Conservation (phyloP, 1,140 invertebrate species). For the Nasonia giraulti region DNA sequence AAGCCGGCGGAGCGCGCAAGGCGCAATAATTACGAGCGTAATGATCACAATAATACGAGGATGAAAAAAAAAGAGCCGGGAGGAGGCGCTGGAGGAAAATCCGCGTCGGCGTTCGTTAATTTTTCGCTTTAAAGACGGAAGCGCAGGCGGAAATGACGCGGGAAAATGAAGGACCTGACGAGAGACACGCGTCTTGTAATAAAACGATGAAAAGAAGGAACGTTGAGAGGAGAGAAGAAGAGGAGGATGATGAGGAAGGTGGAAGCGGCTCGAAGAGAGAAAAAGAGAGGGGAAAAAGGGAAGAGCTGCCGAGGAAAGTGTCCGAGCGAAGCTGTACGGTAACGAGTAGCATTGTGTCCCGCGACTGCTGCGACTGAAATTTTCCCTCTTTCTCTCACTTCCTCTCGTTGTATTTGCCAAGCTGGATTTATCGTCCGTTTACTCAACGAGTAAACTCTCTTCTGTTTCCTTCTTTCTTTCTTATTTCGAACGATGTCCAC, state of each 20-base stretch:
- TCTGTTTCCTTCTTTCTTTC: conserved; percentile 4
- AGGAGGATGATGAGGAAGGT: conserved; percentile 37
- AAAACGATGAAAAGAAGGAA: conserved; percentile 37
- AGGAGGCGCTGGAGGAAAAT: background rate
- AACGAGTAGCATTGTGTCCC: conserved; percentile 62
- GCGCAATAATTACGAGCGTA: conserved; percentile 33
- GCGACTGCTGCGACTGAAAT: conserved; percentile 52
- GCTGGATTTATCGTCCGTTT: conserved; percentile 62
- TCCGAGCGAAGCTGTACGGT: conserved; percentile 49
- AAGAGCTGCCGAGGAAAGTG: conserved; percentile 21
- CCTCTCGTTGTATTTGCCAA: conserved; percentile 58
- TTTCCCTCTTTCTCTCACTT: conserved; percentile 47
- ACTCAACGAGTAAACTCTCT: conserved; percentile 52
- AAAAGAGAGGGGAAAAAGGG: background rate
- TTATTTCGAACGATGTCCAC: conserved; percentile 29
- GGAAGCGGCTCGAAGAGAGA: conserved; percentile 30
- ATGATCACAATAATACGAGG: conserved; percentile 24
- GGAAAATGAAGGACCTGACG: conserved; percentile 12
- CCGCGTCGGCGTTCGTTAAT: conserved; percentile 22
- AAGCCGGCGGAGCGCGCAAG: background rate
- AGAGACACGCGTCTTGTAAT: conserved; percentile 34
- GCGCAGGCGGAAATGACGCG: conserved; percentile 37
- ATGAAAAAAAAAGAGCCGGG: background rate
- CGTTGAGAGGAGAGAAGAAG: conserved; percentile 25
- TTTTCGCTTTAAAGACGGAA: conserved; percentile 37